A percentile compares a stretch with the other conserved stretches of the same genome.
Evolutionary conservation across 2,113 vertebrate species (phyloP).

Genomic region (Psophia crepitans): DNA sequence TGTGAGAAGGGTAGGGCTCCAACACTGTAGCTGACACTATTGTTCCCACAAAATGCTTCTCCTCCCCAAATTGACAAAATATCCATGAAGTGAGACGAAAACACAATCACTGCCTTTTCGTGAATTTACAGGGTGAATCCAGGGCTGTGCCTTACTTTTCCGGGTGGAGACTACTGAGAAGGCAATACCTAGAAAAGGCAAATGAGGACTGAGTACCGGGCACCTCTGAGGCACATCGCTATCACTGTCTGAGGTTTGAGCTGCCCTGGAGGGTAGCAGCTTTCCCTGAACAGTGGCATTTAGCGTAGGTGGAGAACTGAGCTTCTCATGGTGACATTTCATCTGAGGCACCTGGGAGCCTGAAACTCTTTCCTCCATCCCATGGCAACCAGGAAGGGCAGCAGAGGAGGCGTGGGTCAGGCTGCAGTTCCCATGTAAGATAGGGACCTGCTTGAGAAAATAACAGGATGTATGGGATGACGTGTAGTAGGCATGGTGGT

Average conservation of each 20-base stretch:
- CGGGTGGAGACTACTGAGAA: not conserved
- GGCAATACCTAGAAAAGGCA: not conserved
- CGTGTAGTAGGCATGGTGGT: too few species aligned
- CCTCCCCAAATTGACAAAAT: not conserved
- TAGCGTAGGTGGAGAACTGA: not conserved
- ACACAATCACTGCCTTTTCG: not conserved
- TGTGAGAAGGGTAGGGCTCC: not conserved
- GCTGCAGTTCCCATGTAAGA: not conserved
- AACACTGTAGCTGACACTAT: not conserved
- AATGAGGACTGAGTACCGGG: not conserved
- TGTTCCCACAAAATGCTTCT: not conserved
- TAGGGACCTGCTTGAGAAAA: not conserved
- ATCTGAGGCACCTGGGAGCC: not conserved
- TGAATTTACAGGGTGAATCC: not conserved
- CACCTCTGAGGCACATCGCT: not conserved
- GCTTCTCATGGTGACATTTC: not conserved
- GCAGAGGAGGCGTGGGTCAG: not conserved
- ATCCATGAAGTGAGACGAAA: not conserved
- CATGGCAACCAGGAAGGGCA: not conserved
- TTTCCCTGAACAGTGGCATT: not conserved
- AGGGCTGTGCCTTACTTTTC: not conserved
- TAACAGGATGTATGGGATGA: too few species aligned
- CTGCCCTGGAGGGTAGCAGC: not conserved
- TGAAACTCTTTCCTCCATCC: not conserved
- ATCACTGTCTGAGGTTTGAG: not conserved